Percentiles rank a stretch among this genome's conserved stretches.
Evolutionary conservation across 1,140 invertebrate genomes (phyloP).

Genomic region (Geopemphigus sp.): DNA sequence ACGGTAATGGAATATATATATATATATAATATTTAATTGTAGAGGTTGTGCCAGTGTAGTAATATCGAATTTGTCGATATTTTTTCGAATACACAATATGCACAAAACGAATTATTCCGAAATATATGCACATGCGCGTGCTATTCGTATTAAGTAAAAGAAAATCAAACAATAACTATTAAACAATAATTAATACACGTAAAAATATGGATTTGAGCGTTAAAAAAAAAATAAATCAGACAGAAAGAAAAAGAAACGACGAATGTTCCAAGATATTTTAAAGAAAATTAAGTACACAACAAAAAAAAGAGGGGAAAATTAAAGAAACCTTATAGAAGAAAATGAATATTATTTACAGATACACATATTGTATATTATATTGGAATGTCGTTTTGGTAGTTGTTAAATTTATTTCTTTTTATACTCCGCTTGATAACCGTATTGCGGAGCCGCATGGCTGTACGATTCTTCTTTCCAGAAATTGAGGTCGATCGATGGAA

Average conservation of each 20-base stretch:
- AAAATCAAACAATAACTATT: conserved; percentile 27
- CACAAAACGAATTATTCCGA: conserved; percentile 16
- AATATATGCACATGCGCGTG: conserved; percentile 37
- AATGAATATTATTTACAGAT: conserved; percentile 47
- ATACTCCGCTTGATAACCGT: conserved; percentile 43
- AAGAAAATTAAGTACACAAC: conserved; percentile 31
- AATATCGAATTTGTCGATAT: not conserved
- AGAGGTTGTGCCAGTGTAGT: not conserved
- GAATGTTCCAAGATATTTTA: conserved; percentile 28
- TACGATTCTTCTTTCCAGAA: conserved; percentile 53
- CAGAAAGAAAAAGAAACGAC: not conserved
- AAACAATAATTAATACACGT: conserved; percentile 44
- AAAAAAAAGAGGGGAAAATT: conserved; percentile 7
- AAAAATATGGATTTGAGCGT: conserved; percentile 45
- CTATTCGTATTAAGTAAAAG: conserved; percentile 30
- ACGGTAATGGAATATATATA: not conserved
- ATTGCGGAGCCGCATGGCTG: conserved; percentile 31
- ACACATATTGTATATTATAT: too few species aligned
- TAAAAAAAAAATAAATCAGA: conserved; percentile 1
- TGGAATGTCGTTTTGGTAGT: conserved; percentile 1
- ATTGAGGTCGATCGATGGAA: conserved; percentile 66
- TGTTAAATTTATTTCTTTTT: conserved; percentile 48
- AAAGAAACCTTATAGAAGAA: conserved; percentile 48
- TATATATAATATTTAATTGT: not conserved
- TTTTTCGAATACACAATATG: conserved; percentile 21